Conservation (phyloP, 2,888 invertebrate species). For the Cristatella mucedo region DNA sequence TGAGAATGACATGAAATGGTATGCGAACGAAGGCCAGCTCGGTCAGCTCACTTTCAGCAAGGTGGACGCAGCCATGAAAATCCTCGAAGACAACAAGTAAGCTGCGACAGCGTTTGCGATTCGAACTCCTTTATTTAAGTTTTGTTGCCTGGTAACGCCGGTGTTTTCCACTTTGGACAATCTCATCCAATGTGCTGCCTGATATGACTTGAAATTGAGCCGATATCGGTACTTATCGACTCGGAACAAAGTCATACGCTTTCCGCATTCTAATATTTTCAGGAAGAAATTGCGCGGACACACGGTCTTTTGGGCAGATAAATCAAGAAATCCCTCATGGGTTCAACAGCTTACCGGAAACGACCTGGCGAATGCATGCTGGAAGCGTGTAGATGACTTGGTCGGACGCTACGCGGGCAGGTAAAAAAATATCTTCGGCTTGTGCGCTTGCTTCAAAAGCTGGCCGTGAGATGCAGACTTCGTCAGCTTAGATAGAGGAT, state of each 20-base stretch:
- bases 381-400: slow-evolving; percentile 2
- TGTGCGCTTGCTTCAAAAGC: too few relatives aligned
- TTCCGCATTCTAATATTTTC: too few relatives aligned
- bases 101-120: neutral
- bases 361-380: neutral
- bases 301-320: slow-evolving; percentile 17
- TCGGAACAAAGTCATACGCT: too few relatives aligned
- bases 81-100: slow-evolving; percentile 7
- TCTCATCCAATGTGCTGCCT: too few relatives aligned
- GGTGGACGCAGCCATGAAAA: neutral
- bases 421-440: too few relatives aligned
- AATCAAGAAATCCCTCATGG: slow-evolving; percentile 6
- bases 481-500: too few relatives aligned
- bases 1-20: slow-evolving; percentile 19
- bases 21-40: slow-evolving; percentile 14
- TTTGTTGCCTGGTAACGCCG: too few relatives aligned
- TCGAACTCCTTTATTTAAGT: neutral
- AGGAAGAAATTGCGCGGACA: slow-evolving; percentile 18
- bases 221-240: too few relatives aligned
- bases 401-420: slow-evolving; percentile 1
- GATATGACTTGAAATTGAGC: too few relatives aligned
- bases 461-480: too few relatives aligned
- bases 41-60: neutral
- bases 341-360: slow-evolving; percentile 2
- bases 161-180: too few relatives aligned